Percentiles rank a stretch among this genome's conserved stretches.
phyloP scores from a whole-genome alignment of 92 coral and sea anemone genomes.

The Palythoa heliodiscus region DNA sequence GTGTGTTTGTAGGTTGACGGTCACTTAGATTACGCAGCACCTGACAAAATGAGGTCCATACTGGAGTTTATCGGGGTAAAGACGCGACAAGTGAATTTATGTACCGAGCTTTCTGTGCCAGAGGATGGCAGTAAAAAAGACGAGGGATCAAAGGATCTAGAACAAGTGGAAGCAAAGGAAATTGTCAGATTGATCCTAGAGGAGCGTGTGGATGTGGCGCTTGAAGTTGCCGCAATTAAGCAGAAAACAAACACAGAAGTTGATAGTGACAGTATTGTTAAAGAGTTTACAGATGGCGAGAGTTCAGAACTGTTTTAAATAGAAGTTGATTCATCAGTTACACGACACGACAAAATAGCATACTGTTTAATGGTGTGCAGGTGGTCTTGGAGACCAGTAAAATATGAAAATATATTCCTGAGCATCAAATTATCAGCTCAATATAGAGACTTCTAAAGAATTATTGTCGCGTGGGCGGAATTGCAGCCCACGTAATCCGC shows the following conservation, averaged over 20 bases:
- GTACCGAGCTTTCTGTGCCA: background rate
- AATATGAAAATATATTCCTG: no score
- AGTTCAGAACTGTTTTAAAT: background rate
- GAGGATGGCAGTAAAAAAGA: background rate
- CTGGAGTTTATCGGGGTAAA: slow-evolving; percentile 63
- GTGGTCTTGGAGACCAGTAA: no score
- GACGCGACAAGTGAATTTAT: slow-evolving; percentile 1
- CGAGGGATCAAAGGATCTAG: background rate
- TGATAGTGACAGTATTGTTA: background rate
- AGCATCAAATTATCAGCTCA: no score
- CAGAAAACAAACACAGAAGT: background rate
- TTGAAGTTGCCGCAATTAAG: slow-evolving; percentile 43
- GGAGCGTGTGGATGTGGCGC: slow-evolving; percentile 56
- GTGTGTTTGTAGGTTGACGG: slow-evolving; percentile 51
- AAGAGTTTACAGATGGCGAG: background rate
- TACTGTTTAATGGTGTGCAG: no score
- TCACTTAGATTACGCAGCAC: slow-evolving; percentile 76
- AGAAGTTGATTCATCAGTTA: background rate
- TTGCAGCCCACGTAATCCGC: no score
- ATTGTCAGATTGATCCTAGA: slow-evolving; percentile 54
- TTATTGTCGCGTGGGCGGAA: no score
- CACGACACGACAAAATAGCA: no score
- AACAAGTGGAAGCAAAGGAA: slow-evolving; percentile 30
- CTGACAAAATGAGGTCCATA: slow-evolving; percentile 60
- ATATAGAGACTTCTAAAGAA: no score